phyloP scores from a whole-genome alignment of 2,888 invertebrate genomes.

The Temnothorax rugatulus region DNA sequence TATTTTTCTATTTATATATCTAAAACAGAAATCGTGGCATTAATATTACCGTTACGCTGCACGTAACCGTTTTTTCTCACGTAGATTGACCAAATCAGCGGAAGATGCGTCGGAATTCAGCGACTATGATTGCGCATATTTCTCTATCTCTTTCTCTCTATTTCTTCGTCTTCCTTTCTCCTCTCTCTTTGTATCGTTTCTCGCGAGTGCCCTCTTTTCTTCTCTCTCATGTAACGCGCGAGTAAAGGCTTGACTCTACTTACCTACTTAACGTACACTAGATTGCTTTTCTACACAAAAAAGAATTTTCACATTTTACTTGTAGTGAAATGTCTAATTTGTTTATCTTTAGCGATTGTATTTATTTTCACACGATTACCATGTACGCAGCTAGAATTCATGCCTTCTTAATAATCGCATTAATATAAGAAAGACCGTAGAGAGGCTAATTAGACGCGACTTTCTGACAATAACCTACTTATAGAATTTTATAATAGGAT shows the following conservation, averaged over 20 bases:
- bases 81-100: constrained; percentile 48
- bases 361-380: constrained; percentile 8
- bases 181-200: constrained; percentile 39
- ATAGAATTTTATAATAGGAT: background rate
- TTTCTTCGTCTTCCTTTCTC: constrained; percentile 23
- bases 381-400: background rate
- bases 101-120: constrained; percentile 53
- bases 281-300: constrained; percentile 69
- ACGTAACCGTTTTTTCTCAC: constrained; percentile 45
- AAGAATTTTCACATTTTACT: constrained; percentile 61
- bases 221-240: constrained; percentile 73
- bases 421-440: background rate
- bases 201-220: constrained; percentile 56
- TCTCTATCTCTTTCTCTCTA: constrained; percentile 23
- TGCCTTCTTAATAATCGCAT: background rate
- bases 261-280: constrained; percentile 79
- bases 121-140: constrained; percentile 58
- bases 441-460: background rate
- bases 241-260: constrained; percentile 78
- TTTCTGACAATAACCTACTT: constrained; percentile 23
- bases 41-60: constrained; percentile 31
- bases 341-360: background rate
- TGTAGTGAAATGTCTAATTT: background rate
- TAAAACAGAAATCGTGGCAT: constrained; percentile 8
- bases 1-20: constrained; percentile 21